Evolutionary conservation across 2,888 invertebrate genomes (phyloP), one percentile per base, ranked within the genome.

Genomic region (Noctua janthina): DNA sequence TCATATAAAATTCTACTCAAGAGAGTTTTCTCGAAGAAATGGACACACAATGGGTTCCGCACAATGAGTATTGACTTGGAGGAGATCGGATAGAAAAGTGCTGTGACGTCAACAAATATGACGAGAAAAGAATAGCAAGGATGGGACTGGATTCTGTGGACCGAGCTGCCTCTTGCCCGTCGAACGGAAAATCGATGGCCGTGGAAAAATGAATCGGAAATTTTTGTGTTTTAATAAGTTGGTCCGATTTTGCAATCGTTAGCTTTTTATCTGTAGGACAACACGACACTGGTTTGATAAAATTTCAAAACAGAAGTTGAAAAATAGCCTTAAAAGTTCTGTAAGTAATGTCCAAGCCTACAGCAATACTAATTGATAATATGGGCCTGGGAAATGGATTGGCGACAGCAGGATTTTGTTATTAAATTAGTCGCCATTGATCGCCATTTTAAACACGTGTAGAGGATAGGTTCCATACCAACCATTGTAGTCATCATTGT

Each of bases 61-160:
- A 78, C 84, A 87, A 84, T 76, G 76, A 72, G 79, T 80, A 88
- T 80, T 88, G 83, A 82, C 83, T 77, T 74, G 77, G 68, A 81
- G 81, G 68, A 51, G 71, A 51, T 79, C 66, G 79, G 62, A 81
- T 71, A 76, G 80, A 70, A 86, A 85, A 85, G 56, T 69, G 86
- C 76, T 72, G 56, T 80, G 83, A 88, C 79, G 80, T 79, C 72
- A 80, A 71, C 66, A 70, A 82, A 84, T 76, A 85, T 81, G 70
- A 78, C 51, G 67, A 59, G 78, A 13, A 75, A 74, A 59, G 64
- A 82, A 77, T 69, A 68, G 29, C 66, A 2, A 59, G 70, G 51
- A 66, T 68, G 82, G 71, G 51, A 83, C 62, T 78, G 82, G 81
- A 77, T 78, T 68, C 78, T 68, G 74, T 35, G 68, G 20, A 71